Conservation (phyloP, 2,797 vertebrate genomes). For the Sciurus vulgaris region DNA sequence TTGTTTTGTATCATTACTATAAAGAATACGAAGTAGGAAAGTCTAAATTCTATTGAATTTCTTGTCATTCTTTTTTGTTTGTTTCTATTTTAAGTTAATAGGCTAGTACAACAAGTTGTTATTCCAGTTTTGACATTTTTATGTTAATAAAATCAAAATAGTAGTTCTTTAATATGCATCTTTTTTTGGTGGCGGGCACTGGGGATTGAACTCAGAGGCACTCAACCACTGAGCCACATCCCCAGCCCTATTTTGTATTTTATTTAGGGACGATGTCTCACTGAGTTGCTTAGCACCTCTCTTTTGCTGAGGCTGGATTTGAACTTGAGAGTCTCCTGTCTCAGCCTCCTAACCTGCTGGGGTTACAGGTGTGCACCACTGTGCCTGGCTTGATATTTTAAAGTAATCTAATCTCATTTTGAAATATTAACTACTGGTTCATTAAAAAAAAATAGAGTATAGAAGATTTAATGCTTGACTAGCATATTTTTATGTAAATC, state of each 20-base stretch:
- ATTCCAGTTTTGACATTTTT: neutral
- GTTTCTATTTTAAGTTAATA: slow-evolving; percentile 46
- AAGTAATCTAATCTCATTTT: slow-evolving; percentile 43
- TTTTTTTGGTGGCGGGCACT: too few relatives aligned
- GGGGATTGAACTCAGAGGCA: too few relatives aligned
- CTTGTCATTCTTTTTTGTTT: neutral
- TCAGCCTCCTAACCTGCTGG: too few relatives aligned
- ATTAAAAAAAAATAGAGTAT: slow-evolving; percentile 31
- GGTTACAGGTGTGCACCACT: too few relatives aligned
- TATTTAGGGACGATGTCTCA: too few relatives aligned
- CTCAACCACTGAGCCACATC: too few relatives aligned
- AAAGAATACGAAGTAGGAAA: neutral
- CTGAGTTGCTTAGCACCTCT: too few relatives aligned
- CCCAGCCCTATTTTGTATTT: too few relatives aligned
- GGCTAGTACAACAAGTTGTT: neutral
- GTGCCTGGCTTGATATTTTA: neutral
- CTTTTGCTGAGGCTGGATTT: too few relatives aligned
- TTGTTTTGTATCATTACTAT: slow-evolving; percentile 56
- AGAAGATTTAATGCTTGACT: slow-evolving; percentile 42
- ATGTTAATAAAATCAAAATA: slow-evolving; percentile 23
- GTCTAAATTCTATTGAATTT: slow-evolving; percentile 66
- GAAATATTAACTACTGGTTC: neutral
- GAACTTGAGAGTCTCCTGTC: too few relatives aligned
- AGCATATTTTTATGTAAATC: slow-evolving; percentile 49
- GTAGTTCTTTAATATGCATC: neutral